These are phyloP conservation scores for Nomia melanderi DNA, from an alignment of 1,140 invertebrate genomes.

Conservation along the genomic window DNA sequence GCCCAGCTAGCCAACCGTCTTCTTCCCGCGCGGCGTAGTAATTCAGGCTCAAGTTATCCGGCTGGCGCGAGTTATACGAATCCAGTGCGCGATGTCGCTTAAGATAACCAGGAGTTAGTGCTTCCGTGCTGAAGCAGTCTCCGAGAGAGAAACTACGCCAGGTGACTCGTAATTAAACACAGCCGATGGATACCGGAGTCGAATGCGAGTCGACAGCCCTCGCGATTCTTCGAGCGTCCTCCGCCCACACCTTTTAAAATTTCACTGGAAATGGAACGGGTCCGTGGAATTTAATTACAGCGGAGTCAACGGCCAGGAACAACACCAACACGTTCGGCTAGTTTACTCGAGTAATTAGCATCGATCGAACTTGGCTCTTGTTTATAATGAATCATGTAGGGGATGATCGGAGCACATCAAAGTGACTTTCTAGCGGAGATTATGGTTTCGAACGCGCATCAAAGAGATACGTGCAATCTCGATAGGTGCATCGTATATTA, in stretches of 20 bases:
- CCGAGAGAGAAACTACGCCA: slow-evolving; percentile 62
- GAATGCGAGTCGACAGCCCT: slow-evolving; percentile 46
- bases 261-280: slow-evolving; percentile 33
- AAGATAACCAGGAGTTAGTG: slow-evolving; percentile 74
- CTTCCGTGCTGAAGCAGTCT: slow-evolving; percentile 67
- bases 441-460: no score
- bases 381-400: not conserved
- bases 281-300: slow-evolving; percentile 37
- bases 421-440: not conserved
- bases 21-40: slow-evolving; percentile 57
- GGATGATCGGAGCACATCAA: not conserved
- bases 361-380: slow-evolving; percentile 20
- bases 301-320: not conserved
- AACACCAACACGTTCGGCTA: not conserved
- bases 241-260: slow-evolving; percentile 36
- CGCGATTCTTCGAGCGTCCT: slow-evolving; percentile 48
- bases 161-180: slow-evolving; percentile 73
- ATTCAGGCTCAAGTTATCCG: slow-evolving; percentile 70
- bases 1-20: not conserved
- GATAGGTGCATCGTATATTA: no score
- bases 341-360: slow-evolving; percentile 19
- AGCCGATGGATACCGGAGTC: slow-evolving; percentile 50
- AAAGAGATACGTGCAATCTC: no score
- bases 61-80: slow-evolving; percentile 73
- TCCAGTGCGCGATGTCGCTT: slow-evolving; percentile 72